Evolutionary conservation across 2,888 invertebrate species (phyloP), one percentile per base, ranked within the genome.

Genomic region (Bedellia somnulentella): DNA sequence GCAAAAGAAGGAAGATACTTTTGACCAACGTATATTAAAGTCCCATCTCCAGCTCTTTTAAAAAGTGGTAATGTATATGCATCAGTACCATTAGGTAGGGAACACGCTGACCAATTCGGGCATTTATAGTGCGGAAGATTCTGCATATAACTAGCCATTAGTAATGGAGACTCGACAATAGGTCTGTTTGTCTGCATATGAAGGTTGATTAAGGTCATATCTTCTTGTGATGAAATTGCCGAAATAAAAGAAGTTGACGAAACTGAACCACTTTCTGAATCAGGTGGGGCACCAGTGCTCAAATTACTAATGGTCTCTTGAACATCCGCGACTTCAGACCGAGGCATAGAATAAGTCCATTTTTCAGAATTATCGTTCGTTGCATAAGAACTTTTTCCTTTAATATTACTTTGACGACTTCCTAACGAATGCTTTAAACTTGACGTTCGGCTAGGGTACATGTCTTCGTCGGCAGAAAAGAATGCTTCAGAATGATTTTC

Each of bases 91-190:
- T 79, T 76, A 0, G 87, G 85, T 42, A 87, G 73, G 0, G 87
- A 86, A 31, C 85, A 85, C 2, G 76, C 62, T n/a, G 75, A 71
- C 92, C 91, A 92, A 57, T 92, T 92, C 17, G 75, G 62, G 46
- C 89, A 89, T 35, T 55, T 66, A 43, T 86, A 86, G 67, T 94
- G 94, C 3, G 93, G 92, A 49, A 97, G 73, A 59, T 96, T 94
- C 45, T 87, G 87, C 53, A 91, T 85, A 55, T 97, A 97, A 49
- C 94, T 94, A 3, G 93, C 89, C 93, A 97, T 93, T 1, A 97
- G 71, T 30, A 97, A 71, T 0, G 96, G 94, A 0, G 96, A 96
- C 48, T 95, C 93, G 4, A 92, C 86, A 38, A 97, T 96, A 0
- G 95, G 90, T 35, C 84, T 80, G 55, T 92, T 92, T 15, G 93